phyloP scores from a whole-genome alignment of 2,888 invertebrate species.

The Rhingia rostrata region DNA sequence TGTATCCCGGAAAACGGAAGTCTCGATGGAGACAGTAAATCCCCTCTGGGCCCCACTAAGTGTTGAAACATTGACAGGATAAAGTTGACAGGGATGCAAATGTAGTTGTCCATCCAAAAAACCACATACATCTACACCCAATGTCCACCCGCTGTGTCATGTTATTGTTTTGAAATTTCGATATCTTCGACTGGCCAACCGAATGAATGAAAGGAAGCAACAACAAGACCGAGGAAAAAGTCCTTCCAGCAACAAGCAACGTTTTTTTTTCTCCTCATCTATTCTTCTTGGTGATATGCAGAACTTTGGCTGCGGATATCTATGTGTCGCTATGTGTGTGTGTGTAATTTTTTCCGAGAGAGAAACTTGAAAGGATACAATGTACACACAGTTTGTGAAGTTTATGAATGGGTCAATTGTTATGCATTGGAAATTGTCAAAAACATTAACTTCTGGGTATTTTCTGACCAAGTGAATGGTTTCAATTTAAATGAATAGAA shows the following conservation, averaged over 20 bases:
- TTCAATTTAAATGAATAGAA: constrained; percentile 44
- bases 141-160: constrained; percentile 34
- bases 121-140: constrained; percentile 29
- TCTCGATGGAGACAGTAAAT: neutral
- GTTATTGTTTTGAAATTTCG: constrained; percentile 56
- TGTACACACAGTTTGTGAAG: constrained; percentile 36
- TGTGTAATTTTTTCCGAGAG: neutral
- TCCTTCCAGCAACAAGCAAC: constrained; percentile 31
- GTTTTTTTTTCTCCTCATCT: constrained; percentile 19
- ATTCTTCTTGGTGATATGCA: constrained; percentile 10
- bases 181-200: constrained; percentile 43
- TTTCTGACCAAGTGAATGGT: constrained; percentile 35
- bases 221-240: constrained; percentile 3
- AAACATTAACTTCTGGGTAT: constrained; percentile 57
- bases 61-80: neutral
- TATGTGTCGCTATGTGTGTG: no score
- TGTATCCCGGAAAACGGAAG: neutral
- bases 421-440: constrained; percentile 60
- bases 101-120: constrained; percentile 3
- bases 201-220: constrained; percentile 11
- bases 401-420: constrained; percentile 63
- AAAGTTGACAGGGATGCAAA: neutral
- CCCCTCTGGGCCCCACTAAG: neutral
- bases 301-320: constrained; percentile 11
- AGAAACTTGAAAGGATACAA: constrained; percentile 23